A percentile compares a stretch with the other conserved stretches of the same genome.
Evolutionary conservation across 1,140 invertebrate species (phyloP).

Genomic region (Triops cancriformis): DNA sequence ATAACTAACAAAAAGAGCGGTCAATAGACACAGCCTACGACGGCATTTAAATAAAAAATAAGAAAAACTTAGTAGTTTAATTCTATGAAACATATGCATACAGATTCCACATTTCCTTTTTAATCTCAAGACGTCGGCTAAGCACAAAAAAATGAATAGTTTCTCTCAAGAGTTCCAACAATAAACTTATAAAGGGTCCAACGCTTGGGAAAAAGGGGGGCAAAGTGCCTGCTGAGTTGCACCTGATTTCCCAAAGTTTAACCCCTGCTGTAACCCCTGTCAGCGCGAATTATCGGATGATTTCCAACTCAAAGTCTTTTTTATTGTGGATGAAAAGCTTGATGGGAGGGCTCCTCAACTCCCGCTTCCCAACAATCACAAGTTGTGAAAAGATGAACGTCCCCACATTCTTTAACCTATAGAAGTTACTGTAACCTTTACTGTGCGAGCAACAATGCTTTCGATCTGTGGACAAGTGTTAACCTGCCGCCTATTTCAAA

Average conservation of each 20-base stretch:
- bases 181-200: too few species aligned
- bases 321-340: neutral
- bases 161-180: too few species aligned
- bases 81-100: too few species aligned
- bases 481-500: neutral
- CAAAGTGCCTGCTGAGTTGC: neutral
- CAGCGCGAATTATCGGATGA: conserved; percentile 20
- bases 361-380: too few species aligned
- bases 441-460: neutral
- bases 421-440: neutral
- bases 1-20: too few species aligned
- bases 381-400: neutral
- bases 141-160: too few species aligned
- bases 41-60: too few species aligned
- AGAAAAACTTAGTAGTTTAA: too few species aligned
- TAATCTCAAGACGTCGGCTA: too few species aligned
- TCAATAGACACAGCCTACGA: too few species aligned
- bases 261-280: conserved; percentile 19
- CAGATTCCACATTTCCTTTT: too few species aligned
- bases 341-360: neutral
- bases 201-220: too few species aligned
- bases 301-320: neutral
- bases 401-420: neutral
- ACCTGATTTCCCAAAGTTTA: conserved; percentile 19
- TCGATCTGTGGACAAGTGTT: neutral